Evolutionary conservation across 2,797 vertebrate genomes (phyloP), one percentile per base, ranked within the genome.

Genomic region (Alectoris magna): DNA sequence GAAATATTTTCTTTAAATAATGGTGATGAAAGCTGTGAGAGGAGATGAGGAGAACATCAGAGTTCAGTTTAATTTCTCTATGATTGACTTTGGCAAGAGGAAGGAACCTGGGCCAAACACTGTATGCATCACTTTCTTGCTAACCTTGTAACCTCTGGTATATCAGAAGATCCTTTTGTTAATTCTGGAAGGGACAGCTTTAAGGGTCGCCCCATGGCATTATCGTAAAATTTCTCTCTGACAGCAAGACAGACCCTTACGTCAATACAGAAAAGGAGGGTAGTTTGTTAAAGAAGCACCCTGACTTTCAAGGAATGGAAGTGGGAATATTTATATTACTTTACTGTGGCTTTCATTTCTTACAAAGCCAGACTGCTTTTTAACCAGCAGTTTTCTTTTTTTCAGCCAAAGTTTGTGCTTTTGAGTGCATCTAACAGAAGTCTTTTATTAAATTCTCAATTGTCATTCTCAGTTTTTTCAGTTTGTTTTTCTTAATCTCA

Each of bases 41-140:
- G 26, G 69, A 94, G 66, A 46, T 0, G 0, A 75, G 58, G 67
- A 84, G 26, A 58, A 34, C 4, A 2, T 11, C 68, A 70, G n/a
- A 48, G 24, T 44, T 36, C 14, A 41, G 10, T 41, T 87, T 38
- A 64, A 84, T 70, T 63, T 75, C 4, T 59, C 31, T 46, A 6
- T 43, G 12, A 67, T 59, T 43, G 70, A 71, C 59, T 85, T 0
- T 0, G 67, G 73, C 58, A 27, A 86, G 75, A 53, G 66, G 53
- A 87, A 62, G 46, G 63, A 46, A n/a, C 41, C 60, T 18, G 36
- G 27, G 63, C 78, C 78, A 41, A 73, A 34, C 7, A 16, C 51
- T 27, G 24, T 0, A 0, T 66, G 29, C 1, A 0, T 1, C 55
- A 24, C 53, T 69, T 44, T 60, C 81, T 59, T 60, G 53, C 36